These are phyloP conservation scores for Aurelia coerulea DNA, from an alignment of 30 jellyfish, hydroid and myxozoan genomes.

Conservation along the genomic window DNA sequence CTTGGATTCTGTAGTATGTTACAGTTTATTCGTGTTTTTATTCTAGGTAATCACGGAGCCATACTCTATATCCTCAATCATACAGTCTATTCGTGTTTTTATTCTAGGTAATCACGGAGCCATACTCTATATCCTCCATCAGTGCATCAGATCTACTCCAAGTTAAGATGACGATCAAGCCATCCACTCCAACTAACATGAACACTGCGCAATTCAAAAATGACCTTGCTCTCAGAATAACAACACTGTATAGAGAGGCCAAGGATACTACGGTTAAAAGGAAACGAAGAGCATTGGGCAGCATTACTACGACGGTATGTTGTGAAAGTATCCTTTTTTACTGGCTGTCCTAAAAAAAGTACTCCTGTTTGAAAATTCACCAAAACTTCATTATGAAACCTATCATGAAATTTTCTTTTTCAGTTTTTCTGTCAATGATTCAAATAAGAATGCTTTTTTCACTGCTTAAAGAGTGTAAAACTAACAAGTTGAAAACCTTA, in stretches of 20 bases:
- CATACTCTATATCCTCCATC: slow-evolving; percentile 63
- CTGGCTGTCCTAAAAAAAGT: too few relatives aligned
- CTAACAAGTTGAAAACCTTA: too few relatives aligned
- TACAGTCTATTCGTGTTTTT: too few relatives aligned
- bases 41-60: slow-evolving; percentile 64
- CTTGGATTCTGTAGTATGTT: too few relatives aligned
- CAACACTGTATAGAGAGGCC: slow-evolving; percentile 60
- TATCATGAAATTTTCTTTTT: too few relatives aligned
- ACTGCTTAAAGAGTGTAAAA: too few relatives aligned
- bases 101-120: slow-evolving; percentile 51
- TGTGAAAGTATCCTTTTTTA: too few relatives aligned
- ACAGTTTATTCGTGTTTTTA: neutral
- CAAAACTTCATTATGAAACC: too few relatives aligned
- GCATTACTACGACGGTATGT: slow-evolving; percentile 83
- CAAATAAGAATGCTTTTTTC: too few relatives aligned
- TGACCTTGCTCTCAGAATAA: slow-evolving; percentile 47
- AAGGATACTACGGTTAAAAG: slow-evolving; percentile 54
- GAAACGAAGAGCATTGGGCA: slow-evolving; percentile 82
- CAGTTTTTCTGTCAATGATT: too few relatives aligned
- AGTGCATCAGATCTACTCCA: slow-evolving; percentile 37
- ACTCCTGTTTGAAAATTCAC: too few relatives aligned
- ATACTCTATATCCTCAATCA: slow-evolving; percentile 54
- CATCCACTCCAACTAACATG: slow-evolving; percentile 40
- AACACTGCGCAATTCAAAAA: slow-evolving; percentile 31
- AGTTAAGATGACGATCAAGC: slow-evolving; percentile 65